A percentile compares a stretch with the other conserved stretches of the same genome.
phyloP scores from a whole-genome alignment of 2,888 invertebrate species.

The Leptogaster cylindrica region DNA sequence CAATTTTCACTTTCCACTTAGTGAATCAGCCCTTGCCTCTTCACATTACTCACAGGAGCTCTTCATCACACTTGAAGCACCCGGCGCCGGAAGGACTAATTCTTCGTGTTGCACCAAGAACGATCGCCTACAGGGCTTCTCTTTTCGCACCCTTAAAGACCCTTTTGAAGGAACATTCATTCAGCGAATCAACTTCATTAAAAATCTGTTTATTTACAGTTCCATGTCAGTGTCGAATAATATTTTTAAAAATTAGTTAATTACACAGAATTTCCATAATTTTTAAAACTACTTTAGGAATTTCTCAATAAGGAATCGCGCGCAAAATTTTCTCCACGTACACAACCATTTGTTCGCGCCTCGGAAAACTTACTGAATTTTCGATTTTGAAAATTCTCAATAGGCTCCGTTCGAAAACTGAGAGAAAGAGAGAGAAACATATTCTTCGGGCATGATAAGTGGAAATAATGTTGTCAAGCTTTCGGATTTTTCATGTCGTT shows the following conservation, averaged over 20 bases:
- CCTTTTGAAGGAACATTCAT: slow-evolving; percentile 1
- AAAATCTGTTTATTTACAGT: background rate
- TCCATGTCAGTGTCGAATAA: no score
- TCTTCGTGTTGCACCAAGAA: background rate
- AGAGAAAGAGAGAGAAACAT: slow-evolving; percentile 1
- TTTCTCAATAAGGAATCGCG: slow-evolving; percentile 31
- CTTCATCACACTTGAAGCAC: slow-evolving; percentile 12
- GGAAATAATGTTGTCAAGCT: slow-evolving; percentile 20
- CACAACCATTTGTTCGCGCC: slow-evolving; percentile 44
- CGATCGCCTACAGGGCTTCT: background rate
- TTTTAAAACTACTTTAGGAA: background rate
- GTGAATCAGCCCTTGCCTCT: background rate
- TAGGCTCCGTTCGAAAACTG: slow-evolving; percentile 3
- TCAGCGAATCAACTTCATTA: background rate
- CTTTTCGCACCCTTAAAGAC: background rate
- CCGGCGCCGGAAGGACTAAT: slow-evolving; percentile 31
- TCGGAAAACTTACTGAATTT: slow-evolving; percentile 33
- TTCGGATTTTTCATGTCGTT: background rate
- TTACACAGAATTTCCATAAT: background rate
- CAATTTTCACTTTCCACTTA: slow-evolving; percentile 15
- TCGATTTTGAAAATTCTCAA: slow-evolving; percentile 23
- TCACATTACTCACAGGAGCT: slow-evolving; percentile 4
- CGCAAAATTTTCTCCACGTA: slow-evolving; percentile 39
- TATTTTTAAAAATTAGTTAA: no score
- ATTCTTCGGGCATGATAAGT: slow-evolving; percentile 4